Conservation (phyloP, 1,140 invertebrate genomes). For the Vollenhovia emeryi region DNA sequence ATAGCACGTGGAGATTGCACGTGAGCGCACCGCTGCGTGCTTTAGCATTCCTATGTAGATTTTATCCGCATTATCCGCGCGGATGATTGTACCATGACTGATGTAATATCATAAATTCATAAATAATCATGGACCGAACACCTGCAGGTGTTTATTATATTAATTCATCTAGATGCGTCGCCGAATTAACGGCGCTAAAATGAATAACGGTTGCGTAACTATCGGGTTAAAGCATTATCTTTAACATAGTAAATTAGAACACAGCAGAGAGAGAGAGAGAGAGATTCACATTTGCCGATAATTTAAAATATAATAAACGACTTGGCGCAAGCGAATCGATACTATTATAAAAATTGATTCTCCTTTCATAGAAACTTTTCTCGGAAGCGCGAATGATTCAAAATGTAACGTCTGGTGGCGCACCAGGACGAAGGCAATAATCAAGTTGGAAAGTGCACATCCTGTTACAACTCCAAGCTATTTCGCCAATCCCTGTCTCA, state of each 20-base stretch:
- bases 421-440: constrained; percentile 35
- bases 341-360: neutral
- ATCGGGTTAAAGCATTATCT: neutral
- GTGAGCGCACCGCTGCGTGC: neutral
- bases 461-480: constrained; percentile 23
- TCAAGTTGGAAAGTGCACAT: constrained; percentile 46
- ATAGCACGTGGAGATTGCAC: constrained; percentile 26
- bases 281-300: neutral
- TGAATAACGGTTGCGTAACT: constrained; percentile 1
- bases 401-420: neutral
- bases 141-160: constrained; percentile 34
- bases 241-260: neutral
- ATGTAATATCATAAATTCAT: constrained; percentile 43
- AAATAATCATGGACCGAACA: constrained; percentile 25
- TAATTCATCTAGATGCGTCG: constrained; percentile 5
- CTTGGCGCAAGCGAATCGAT: neutral
- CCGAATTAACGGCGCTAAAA: constrained; percentile 13
- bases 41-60: constrained; percentile 40
- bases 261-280: neutral
- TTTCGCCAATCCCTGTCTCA: constrained; percentile 19
- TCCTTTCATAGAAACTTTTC: neutral
- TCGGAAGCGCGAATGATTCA: neutral
- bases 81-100: constrained; percentile 43
- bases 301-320: neutral
- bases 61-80: constrained; percentile 34